Conservation (phyloP, 92 coral and sea anemone genomes). For the Blastomussa wellsi region DNA sequence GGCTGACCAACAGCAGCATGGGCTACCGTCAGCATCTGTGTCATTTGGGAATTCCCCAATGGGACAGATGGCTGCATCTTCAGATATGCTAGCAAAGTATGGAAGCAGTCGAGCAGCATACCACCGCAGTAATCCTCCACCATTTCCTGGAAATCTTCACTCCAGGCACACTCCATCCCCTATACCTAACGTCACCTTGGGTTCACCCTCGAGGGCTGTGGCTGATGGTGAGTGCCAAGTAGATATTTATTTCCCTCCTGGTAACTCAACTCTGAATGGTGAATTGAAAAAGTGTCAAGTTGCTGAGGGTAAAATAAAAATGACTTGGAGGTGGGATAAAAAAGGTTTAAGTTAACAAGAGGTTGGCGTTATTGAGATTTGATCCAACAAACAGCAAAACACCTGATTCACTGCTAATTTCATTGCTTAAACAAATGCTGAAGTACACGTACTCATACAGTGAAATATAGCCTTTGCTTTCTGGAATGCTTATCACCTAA, state of each 20-base stretch:
- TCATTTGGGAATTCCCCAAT: conserved; percentile 60
- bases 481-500: too few species aligned
- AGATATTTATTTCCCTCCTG: too few species aligned
- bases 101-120: conserved; percentile 41
- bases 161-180: conserved; percentile 88
- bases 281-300: too few species aligned
- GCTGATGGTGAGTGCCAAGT: conserved; percentile 68
- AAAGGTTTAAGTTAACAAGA: too few species aligned
- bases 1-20: conserved; percentile 64
- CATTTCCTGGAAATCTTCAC: conserved; percentile 64
- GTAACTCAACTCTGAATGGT: too few species aligned
- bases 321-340: too few species aligned
- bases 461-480: not conserved
- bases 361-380: too few species aligned
- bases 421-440: not conserved
- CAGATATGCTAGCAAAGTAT: conserved; percentile 47
- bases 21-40: conserved; percentile 44
- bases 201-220: conserved; percentile 72
- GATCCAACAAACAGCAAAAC: too few species aligned
- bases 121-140: conserved; percentile 36
- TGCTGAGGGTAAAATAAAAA: too few species aligned
- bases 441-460: not conserved
- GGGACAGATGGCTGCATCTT: conserved; percentile 39
- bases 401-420: not conserved
- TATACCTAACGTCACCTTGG: conserved; percentile 67